Percentiles rank a stretch among this genome's conserved stretches.
phyloP scores from a whole-genome alignment of 2,113 vertebrate species.

The Chelonoidis abingdonii region DNA sequence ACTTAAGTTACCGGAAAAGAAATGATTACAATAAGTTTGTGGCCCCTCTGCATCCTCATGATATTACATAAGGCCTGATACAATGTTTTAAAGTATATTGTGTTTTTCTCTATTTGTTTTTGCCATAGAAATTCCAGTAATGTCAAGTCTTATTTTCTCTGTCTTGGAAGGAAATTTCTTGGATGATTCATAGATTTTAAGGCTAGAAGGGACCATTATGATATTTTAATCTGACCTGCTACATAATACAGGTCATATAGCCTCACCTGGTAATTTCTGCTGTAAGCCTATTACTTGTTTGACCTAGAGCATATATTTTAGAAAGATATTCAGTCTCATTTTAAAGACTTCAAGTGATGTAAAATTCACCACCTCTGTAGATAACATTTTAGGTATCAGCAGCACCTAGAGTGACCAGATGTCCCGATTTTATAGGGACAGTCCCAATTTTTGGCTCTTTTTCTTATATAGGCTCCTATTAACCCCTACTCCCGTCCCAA shows the following conservation, averaged over 20 bases:
- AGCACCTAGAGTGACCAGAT: not conserved
- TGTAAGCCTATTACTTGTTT: slow-evolving; percentile 7
- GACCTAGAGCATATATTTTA: slow-evolving; percentile 3
- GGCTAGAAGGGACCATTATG: slow-evolving; percentile 35
- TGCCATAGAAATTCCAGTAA: slow-evolving; percentile 20
- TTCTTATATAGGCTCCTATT: too few species aligned
- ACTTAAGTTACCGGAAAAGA: not conserved
- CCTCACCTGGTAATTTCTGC: slow-evolving; percentile 29
- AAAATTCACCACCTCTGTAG: not conserved
- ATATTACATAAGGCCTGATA: slow-evolving; percentile 10
- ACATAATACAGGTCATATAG: slow-evolving; percentile 36
- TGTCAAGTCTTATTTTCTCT: slow-evolving; percentile 40
- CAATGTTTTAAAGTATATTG: not conserved
- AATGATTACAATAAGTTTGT: not conserved
- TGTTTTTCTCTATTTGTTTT: slow-evolving; percentile 16
- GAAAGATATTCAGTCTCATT: not conserved
- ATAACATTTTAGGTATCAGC: not conserved
- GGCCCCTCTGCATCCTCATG: not conserved
- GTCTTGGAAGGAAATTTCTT: slow-evolving; percentile 36
- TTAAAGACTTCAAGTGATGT: slow-evolving; percentile 31
- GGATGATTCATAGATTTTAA: slow-evolving; percentile 45
- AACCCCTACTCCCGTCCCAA: too few species aligned
- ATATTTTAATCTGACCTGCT: slow-evolving; percentile 53
- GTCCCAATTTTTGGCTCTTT: too few species aligned
- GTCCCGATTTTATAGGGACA: too few species aligned